Conservation (phyloP, 2,888 invertebrate species). For the Poecilus cupreus region DNA sequence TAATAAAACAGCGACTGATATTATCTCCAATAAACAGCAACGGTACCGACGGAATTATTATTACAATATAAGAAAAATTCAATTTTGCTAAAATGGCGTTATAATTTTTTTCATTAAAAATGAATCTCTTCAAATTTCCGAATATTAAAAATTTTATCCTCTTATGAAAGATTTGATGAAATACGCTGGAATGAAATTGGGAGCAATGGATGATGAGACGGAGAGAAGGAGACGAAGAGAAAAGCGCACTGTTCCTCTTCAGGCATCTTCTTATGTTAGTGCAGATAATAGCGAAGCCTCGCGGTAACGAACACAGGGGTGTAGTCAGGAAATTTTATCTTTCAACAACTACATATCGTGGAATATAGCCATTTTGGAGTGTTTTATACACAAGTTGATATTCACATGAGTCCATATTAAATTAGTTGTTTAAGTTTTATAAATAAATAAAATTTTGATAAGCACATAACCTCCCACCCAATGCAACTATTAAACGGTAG, state of each 20-base stretch:
- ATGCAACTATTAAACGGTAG: too few species aligned
- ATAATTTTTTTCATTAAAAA: conserved; percentile 36
- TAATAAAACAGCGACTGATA: conserved; percentile 15
- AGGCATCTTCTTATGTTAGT: not conserved
- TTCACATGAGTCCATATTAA: too few species aligned
- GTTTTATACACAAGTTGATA: too few species aligned
- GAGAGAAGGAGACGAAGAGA: not conserved
- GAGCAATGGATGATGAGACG: not conserved
- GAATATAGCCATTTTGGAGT: too few species aligned
- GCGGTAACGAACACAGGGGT: not conserved
- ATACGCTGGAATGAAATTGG: not conserved
- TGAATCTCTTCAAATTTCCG: conserved; percentile 26
- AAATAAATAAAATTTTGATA: too few species aligned
- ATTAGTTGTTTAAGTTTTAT: too few species aligned
- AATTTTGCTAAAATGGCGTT: conserved; percentile 38
- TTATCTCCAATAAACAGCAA: conserved; percentile 29
- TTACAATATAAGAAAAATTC: conserved; percentile 32
- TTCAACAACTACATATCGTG: too few species aligned
- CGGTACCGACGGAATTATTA: not conserved
- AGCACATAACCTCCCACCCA: too few species aligned
- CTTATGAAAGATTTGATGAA: conserved; percentile 16
- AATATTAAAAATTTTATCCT: conserved; percentile 42
- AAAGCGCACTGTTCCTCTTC: not conserved
- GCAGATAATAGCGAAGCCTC: not conserved
- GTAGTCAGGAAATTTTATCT: not conserved